These are phyloP conservation scores for Maccullochella peelii DNA, from an alignment of 2,113 vertebrate genomes.

Conservation along the genomic window DNA sequence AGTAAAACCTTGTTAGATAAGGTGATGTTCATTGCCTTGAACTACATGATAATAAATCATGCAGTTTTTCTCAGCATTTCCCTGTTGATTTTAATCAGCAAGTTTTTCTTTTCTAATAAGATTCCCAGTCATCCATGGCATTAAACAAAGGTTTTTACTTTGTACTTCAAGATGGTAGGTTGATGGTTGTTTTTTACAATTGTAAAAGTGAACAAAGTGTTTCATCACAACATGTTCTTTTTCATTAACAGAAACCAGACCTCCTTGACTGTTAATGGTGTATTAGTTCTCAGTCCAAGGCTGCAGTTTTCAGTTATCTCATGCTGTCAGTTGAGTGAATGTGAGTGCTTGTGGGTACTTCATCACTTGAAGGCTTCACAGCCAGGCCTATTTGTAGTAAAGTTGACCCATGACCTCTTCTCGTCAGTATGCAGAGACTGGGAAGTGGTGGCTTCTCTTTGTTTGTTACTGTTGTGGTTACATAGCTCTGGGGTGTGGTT, in stretches of 20 bases:
- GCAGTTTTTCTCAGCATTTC: not conserved
- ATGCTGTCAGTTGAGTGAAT: not conserved
- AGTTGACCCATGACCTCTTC: constrained; percentile 50
- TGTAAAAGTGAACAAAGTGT: too few species aligned
- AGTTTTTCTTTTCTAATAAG: not conserved
- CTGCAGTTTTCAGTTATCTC: constrained; percentile 37
- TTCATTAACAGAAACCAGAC: constrained; percentile 32
- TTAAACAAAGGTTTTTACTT: not conserved
- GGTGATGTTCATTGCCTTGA: not conserved
- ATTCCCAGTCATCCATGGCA: not conserved
- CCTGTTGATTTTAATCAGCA: not conserved
- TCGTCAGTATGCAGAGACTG: constrained; percentile 15
- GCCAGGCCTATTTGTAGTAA: constrained; percentile 51
- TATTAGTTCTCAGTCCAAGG: not conserved
- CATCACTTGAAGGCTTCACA: constrained; percentile 49
- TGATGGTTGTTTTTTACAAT: not conserved
- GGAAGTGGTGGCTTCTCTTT: not conserved
- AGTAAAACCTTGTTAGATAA: not conserved
- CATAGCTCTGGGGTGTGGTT: not conserved
- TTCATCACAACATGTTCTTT: not conserved
- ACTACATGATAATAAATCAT: not conserved
- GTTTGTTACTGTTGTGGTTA: constrained; percentile 11
- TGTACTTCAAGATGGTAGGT: not conserved
- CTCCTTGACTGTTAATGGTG: not conserved
- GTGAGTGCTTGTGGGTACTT: constrained; percentile 13